Evolutionary conservation across 2,113 vertebrate species (phyloP), one percentile per base, ranked within the genome.

Genomic region (Eidolon helvum): DNA sequence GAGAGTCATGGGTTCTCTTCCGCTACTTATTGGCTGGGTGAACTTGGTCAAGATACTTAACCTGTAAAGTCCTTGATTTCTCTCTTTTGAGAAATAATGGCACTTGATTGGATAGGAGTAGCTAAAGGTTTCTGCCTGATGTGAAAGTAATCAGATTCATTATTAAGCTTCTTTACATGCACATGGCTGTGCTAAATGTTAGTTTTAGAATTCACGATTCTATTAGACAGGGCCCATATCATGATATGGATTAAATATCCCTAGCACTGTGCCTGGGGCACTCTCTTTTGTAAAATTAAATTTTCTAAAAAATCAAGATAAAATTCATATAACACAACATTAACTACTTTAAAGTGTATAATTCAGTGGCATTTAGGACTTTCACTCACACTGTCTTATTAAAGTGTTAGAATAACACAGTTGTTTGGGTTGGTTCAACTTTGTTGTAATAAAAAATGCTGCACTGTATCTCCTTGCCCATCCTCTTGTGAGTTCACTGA

Each of bases 171-270:
- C 91, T 91, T 59, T 63, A 78, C 15, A 24, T 22, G 18, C 4
- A 71, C 18, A n/a, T n/a, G 40, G 40, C 30, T 82, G 15, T 86
- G 33, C 21, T 45, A 77, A 79, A 96, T 50, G 30, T 68, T 78
- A 53, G 35, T 77, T 87, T 92, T 61, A 87, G 86, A 45, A 63
- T 86, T 88, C 80, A 80, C 53, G 30, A 88, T 91, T 85, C 69
- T 94, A n/a, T 66, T 18, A 59, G 40, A 63, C 33, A 43, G n/a
- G 91, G 48, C 26, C 28, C 65, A 38, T 26, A 45, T 63, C 48
- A 69, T 28, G 57, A 7, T 12, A 35, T 19, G 28, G 24, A 50
- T 79, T 77, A 63, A 33, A 71, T 57, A 40, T 55, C n/a, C 38
- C n/a, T 28, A 53, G 40, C 15, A 55, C 19, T 33, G 5, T 68